A percentile compares a stretch with the other conserved stretches of the same genome.
These are phyloP conservation scores for Solenodon paradoxus DNA, from an alignment of 2,113 vertebrate species.

Conservation along the genomic window DNA sequence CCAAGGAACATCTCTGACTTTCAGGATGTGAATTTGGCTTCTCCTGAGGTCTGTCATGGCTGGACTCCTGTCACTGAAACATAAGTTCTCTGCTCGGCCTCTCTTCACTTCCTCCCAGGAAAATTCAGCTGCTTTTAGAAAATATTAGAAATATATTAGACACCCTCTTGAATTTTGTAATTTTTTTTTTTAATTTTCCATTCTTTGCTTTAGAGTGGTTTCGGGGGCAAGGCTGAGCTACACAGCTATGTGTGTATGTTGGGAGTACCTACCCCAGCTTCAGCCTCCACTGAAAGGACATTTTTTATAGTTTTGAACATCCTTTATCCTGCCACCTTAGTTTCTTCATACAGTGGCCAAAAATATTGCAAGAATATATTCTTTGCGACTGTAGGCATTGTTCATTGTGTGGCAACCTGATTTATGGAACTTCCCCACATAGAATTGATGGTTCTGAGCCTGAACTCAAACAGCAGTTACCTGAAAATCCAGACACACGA, in stretches of 20 bases:
- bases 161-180: not conserved
- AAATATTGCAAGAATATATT: slow-evolving; percentile 4
- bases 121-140: not conserved
- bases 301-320: not conserved
- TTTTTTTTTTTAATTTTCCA: not conserved
- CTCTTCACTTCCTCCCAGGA: not conserved
- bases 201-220: not conserved
- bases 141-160: not conserved
- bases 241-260: not conserved
- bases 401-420: not conserved
- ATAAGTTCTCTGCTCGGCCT: not conserved
- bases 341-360: slow-evolving; percentile 9
- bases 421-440: not conserved
- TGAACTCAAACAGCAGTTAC: slow-evolving; percentile 45
- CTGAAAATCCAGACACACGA: slow-evolving; percentile 29
- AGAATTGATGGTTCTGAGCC: slow-evolving; percentile 34
- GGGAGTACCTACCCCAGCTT: not conserved
- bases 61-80: not conserved
- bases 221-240: not conserved
- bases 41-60: not conserved
- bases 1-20: not conserved
- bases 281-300: not conserved
- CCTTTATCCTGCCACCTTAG: not conserved
- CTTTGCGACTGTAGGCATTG: not conserved
- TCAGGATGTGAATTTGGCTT: not conserved